Evolutionary conservation across 2,797 vertebrate genomes (phyloP).

Genomic region (Eremophila alpestris): DNA sequence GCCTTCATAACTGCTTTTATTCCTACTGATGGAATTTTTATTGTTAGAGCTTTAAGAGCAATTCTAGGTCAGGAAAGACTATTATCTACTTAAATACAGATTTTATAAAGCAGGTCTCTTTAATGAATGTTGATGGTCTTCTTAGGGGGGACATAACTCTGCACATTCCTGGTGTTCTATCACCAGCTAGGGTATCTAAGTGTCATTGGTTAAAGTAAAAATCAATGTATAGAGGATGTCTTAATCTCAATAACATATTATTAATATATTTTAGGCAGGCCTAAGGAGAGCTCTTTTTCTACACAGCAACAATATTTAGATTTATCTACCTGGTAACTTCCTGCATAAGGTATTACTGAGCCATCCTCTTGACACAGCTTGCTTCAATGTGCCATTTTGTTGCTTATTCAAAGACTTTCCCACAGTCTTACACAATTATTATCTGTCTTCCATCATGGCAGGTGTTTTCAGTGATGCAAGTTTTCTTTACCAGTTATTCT

Average conservation of each 20-base stretch:
- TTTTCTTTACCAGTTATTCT: not conserved
- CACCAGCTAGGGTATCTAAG: not conserved
- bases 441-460: not conserved
- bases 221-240: not conserved
- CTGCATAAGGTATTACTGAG: not conserved
- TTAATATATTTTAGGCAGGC: not conserved
- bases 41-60: too few species aligned
- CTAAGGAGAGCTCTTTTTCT: not conserved
- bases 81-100: too few species aligned
- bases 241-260: not conserved
- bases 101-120: not conserved
- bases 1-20: not conserved
- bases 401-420: not conserved
- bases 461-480: not conserved
- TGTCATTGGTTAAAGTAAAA: not conserved
- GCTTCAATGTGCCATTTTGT: not conserved
- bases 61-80: too few species aligned
- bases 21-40: too few species aligned
- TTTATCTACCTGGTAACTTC: not conserved
- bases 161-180: not conserved
- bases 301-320: not conserved
- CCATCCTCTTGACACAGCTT: not conserved
- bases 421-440: not conserved
- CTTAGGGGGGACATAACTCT: fast-evolving
- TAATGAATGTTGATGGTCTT: not conserved